Evolutionary conservation across 1,140 invertebrate species (phyloP).

Genomic region (Meteorus sp.): DNA sequence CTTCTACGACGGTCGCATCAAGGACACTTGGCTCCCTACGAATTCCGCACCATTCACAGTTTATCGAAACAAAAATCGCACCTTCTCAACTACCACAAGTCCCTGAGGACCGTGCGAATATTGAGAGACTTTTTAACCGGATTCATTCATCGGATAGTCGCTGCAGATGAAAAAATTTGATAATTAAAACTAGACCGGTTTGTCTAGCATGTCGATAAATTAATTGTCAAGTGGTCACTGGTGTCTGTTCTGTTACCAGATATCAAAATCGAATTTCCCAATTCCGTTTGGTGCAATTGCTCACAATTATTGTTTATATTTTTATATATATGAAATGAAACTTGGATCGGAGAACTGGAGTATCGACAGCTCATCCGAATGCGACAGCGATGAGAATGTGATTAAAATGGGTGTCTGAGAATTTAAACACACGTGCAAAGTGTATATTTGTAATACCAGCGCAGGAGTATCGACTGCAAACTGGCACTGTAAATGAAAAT

Average conservation of each 20-base stretch:
- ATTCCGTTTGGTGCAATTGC: neutral
- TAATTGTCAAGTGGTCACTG: neutral
- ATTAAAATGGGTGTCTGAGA: too few species aligned
- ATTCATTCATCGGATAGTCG: too few species aligned
- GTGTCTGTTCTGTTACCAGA: neutral
- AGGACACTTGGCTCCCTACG: constrained; percentile 61
- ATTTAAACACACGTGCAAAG: too few species aligned
- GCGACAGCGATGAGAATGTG: neutral
- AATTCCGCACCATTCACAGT: constrained; percentile 55
- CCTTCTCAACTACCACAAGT: constrained; percentile 34
- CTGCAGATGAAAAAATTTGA: too few species aligned
- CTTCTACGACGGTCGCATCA: constrained; percentile 61
- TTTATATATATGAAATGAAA: too few species aligned
- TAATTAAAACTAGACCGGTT: too few species aligned
- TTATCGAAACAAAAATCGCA: constrained; percentile 49
- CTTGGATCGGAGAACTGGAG: constrained; percentile 42
- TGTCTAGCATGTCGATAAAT: too few species aligned
- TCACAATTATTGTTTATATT: constrained; percentile 3
- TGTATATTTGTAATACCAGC: too few species aligned
- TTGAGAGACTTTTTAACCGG: neutral
- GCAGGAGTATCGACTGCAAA: constrained; percentile 34
- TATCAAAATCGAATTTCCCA: neutral
- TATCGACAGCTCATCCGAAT: constrained; percentile 45
- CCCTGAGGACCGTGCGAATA: neutral
- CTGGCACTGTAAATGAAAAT: constrained; percentile 8